phyloP scores from a whole-genome alignment of 2,797 vertebrate species.

The Chloroceryle amazona region DNA sequence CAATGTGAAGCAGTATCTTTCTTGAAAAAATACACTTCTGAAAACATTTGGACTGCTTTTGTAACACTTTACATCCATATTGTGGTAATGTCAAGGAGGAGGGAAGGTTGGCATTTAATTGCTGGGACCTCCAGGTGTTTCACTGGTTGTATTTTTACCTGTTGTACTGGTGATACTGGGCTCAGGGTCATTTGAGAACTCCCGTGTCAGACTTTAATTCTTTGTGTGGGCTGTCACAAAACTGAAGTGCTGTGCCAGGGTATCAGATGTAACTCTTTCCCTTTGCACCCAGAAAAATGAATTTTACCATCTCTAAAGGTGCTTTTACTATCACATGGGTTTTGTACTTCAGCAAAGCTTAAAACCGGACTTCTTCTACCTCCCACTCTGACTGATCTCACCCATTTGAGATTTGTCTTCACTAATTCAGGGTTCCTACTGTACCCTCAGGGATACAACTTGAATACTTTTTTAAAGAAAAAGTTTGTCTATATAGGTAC shows the following conservation, averaged over 20 bases:
- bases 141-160: background rate
- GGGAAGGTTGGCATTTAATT: background rate
- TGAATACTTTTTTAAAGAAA: background rate
- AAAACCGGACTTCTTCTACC: background rate
- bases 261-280: background rate
- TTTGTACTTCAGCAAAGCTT: background rate
- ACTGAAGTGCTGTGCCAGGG: background rate
- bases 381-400: background rate
- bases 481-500: background rate
- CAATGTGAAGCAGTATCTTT: background rate
- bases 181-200: background rate
- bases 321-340: background rate
- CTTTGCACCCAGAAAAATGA: background rate
- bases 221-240: background rate
- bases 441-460: background rate
- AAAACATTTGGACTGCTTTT: background rate
- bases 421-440: background rate
- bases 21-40: background rate
- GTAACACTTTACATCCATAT: background rate
- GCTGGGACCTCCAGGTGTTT: background rate
- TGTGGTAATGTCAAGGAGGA: background rate
- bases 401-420: background rate
- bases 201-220: background rate
- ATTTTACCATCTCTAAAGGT: background rate
- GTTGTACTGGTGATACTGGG: background rate